Evolutionary conservation across 2,113 vertebrate genomes (phyloP).

Genomic region (Cyprinodon brontotheroides): DNA sequence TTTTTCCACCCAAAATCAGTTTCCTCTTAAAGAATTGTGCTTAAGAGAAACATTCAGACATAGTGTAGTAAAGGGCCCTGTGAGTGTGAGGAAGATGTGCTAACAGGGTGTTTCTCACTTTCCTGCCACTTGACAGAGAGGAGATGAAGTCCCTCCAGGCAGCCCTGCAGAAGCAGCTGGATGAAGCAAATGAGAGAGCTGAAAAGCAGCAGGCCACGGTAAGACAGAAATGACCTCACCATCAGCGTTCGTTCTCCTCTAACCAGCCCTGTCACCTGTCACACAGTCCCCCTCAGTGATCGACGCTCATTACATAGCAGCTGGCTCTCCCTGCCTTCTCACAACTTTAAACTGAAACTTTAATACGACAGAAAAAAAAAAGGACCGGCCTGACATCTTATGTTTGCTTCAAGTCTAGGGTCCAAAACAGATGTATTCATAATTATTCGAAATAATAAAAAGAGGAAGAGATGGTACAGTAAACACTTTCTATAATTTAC

Average conservation of each 20-base stretch:
- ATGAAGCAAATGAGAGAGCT: constrained; percentile 90
- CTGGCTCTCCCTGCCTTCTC: constrained; percentile 23
- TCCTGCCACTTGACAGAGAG: constrained; percentile 81
- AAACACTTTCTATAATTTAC: neutral
- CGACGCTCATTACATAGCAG: constrained; percentile 58
- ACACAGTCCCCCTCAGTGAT: constrained; percentile 45
- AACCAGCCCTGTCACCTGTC: constrained; percentile 63
- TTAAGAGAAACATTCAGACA: constrained; percentile 17
- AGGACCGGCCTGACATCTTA: neutral
- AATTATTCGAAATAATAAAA: neutral
- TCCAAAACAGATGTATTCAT: neutral
- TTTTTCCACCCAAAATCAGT: neutral
- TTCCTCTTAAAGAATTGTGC: neutral
- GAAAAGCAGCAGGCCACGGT: constrained; percentile 97
- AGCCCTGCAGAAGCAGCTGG: constrained; percentile 94
- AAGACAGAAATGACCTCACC: constrained; percentile 75
- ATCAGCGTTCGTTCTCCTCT: constrained; percentile 40
- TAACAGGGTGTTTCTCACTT: constrained; percentile 64
- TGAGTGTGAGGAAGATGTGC: constrained; percentile 38
- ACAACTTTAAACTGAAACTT: constrained; percentile 46
- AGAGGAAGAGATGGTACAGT: neutral
- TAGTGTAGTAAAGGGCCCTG: neutral
- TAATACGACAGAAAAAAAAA: constrained; percentile 15
- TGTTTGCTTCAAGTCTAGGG: neutral
- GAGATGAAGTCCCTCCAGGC: constrained; percentile 98